phyloP scores from a whole-genome alignment of 2,113 vertebrate species.

The Emydocephalus ijimae region DNA sequence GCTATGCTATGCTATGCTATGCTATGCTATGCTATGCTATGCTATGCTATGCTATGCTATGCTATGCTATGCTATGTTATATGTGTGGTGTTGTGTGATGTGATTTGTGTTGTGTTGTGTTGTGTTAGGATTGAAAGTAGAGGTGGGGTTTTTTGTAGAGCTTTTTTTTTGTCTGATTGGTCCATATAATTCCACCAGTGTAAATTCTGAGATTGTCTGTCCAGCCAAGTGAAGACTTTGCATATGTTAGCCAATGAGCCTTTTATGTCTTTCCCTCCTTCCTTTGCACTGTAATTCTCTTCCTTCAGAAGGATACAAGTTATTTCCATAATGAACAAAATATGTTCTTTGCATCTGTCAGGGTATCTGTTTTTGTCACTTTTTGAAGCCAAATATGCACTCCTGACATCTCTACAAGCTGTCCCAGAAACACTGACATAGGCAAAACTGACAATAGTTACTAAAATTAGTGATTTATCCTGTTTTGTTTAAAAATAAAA shows the following conservation, averaged over 20 bases:
- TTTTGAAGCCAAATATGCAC: neutral
- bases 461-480: neutral
- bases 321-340: neutral
- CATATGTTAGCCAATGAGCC: neutral
- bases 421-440: neutral
- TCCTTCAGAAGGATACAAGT: neutral
- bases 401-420: neutral
- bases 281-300: neutral
- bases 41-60: neutral
- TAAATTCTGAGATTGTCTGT: accelerated
- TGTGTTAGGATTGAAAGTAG: too few relatives aligned
- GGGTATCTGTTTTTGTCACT: neutral
- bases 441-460: neutral
- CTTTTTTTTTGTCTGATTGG: neutral
- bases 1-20: too few relatives aligned
- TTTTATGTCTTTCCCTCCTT: neutral
- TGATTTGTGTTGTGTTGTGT: neutral
- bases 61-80: neutral
- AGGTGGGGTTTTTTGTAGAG: neutral
- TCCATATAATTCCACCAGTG: neutral
- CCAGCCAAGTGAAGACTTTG: neutral
- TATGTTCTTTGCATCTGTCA: neutral
- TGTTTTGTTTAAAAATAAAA: constrained; percentile 7
- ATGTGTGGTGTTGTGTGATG: too few relatives aligned
- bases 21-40: too few relatives aligned